These are phyloP conservation scores for Sebastes hubbsi DNA, from an alignment of 2,797 vertebrate genomes.

Conservation along the genomic window DNA sequence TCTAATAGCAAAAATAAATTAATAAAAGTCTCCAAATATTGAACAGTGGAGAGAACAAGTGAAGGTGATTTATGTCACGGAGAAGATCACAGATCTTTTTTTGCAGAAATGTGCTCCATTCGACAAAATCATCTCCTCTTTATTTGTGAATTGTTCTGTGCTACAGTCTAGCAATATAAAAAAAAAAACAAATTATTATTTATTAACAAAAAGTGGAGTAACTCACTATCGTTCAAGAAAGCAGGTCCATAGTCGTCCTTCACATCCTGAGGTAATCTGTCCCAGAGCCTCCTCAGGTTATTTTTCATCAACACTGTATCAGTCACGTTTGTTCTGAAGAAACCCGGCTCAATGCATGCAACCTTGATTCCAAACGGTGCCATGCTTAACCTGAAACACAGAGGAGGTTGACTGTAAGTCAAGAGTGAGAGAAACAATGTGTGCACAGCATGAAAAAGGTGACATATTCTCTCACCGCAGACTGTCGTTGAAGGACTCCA, in stretches of 20 bases:
- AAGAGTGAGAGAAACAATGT: background rate
- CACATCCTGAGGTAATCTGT: slow-evolving; percentile 69
- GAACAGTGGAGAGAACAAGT: background rate
- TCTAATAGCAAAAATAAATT: background rate
- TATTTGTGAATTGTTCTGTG: background rate
- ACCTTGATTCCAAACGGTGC: slow-evolving; percentile 77
- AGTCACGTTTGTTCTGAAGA: slow-evolving; percentile 79
- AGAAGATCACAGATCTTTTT: background rate
- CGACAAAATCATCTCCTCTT: background rate
- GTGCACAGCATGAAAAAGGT: background rate
- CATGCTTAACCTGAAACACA: slow-evolving; percentile 71
- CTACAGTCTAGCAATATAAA: no score
- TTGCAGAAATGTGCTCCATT: background rate
- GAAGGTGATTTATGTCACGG: background rate
- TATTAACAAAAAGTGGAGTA: slow-evolving; percentile 8
- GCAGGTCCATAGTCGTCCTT: slow-evolving; percentile 75
- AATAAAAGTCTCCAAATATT: background rate
- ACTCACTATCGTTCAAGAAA: slow-evolving; percentile 66
- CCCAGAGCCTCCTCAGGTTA: slow-evolving; percentile 63
- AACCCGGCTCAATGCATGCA: slow-evolving; percentile 80
- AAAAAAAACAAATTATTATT: background rate
- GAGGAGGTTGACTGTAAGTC: background rate
- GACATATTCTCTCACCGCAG: slow-evolving; percentile 68
- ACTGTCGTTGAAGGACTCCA: slow-evolving; percentile 82
- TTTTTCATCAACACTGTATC: slow-evolving; percentile 3